phyloP scores from a whole-genome alignment of 2,113 vertebrate species.

The Buteo buteo region DNA sequence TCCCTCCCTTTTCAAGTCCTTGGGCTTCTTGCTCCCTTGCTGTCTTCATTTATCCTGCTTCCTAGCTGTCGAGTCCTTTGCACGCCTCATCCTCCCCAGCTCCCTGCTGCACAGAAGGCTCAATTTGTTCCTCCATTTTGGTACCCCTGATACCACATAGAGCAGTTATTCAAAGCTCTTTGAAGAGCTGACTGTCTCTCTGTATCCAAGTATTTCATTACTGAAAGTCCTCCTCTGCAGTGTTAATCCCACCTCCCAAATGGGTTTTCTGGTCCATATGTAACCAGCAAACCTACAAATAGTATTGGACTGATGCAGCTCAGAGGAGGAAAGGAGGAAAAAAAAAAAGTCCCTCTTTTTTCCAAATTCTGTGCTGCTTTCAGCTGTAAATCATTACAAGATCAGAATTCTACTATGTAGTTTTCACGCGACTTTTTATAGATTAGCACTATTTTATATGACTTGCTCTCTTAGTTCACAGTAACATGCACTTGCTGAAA shows the following conservation, averaged over 20 bases:
- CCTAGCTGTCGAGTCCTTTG: neutral
- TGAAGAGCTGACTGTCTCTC: neutral
- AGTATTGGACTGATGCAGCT: neutral
- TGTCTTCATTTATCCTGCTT: neutral
- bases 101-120: neutral
- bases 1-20: neutral
- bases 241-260: neutral
- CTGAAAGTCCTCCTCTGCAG: neutral
- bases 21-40: neutral
- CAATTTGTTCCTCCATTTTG: neutral
- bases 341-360: neutral
- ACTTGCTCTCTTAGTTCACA: neutral
- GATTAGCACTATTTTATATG: neutral
- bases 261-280: neutral
- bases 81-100: neutral
- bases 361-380: neutral
- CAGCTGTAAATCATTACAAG: neutral
- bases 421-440: neutral
- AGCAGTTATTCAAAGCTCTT: neutral
- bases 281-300: neutral
- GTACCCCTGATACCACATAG: neutral
- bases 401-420: neutral
- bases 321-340: neutral
- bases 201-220: neutral
- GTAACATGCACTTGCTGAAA: neutral